A percentile compares a stretch with the other conserved stretches of the same genome.
Conservation (phyloP, 2,888 invertebrate genomes). For the Erannis defoliaria region DNA sequence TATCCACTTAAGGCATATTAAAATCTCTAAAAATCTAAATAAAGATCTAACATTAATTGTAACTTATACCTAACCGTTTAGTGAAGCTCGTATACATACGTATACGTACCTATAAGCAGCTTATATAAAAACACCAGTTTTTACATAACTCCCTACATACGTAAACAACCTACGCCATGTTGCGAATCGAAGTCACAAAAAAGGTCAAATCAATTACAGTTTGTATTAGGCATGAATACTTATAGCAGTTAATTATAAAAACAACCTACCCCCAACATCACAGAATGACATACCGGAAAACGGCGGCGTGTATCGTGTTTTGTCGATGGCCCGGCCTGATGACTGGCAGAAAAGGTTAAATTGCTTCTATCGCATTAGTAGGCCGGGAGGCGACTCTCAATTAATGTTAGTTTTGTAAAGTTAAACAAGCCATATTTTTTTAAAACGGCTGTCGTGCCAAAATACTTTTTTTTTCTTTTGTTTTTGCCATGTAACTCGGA, state of each 20-base stretch:
- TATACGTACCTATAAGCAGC: too few species aligned
- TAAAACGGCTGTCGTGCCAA: too few species aligned
- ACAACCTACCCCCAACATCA: slow-evolving; percentile 53
- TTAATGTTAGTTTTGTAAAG: not conserved
- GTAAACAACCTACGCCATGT: not conserved
- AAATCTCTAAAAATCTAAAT: too few species aligned
- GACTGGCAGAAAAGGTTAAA: slow-evolving; percentile 78
- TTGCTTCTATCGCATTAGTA: slow-evolving; percentile 72
- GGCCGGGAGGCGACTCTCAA: not conserved
- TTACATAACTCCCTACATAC: not conserved
- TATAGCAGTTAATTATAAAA: slow-evolving; percentile 57
- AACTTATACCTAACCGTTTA: too few species aligned
- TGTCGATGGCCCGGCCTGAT: slow-evolving; percentile 62
- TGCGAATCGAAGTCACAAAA: slow-evolving; percentile 17
- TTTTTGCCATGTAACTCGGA: too few species aligned
- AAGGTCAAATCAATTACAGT: slow-evolving; percentile 30
- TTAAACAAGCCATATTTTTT: too few species aligned
- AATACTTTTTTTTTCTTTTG: too few species aligned
- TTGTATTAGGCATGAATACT: slow-evolving; percentile 31
- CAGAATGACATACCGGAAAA: slow-evolving; percentile 64
- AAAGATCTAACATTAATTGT: too few species aligned
- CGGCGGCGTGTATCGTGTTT: slow-evolving; percentile 54
- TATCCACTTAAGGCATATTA: too few species aligned
- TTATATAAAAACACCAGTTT: not conserved
- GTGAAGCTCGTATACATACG: too few species aligned